phyloP scores from a whole-genome alignment of 2,113 vertebrate genomes.

The Neodon shergylaensis region DNA sequence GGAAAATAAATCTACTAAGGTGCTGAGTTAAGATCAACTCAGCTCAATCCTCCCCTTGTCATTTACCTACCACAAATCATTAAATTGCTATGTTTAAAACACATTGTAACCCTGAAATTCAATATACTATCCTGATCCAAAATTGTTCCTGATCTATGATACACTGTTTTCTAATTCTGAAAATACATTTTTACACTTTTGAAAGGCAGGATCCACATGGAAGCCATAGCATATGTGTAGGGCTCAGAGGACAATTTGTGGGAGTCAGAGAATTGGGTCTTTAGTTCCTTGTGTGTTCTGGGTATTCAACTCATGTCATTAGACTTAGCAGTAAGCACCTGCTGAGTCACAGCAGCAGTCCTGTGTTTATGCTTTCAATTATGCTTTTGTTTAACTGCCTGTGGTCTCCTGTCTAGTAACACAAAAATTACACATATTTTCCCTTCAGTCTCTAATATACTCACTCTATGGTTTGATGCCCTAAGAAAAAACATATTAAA shows the following conservation, averaged over 20 bases:
- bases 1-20: neutral
- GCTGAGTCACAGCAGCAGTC: neutral
- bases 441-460: neutral
- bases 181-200: neutral
- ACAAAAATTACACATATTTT: neutral
- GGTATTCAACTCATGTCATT: neutral
- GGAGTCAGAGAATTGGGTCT: neutral
- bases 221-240: neutral
- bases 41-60: neutral
- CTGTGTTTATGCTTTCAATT: neutral
- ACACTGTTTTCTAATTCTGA: neutral
- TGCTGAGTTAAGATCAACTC: neutral
- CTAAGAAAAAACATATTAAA: neutral
- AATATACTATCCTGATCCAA: neutral
- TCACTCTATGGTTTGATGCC: neutral
- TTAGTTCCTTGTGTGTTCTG: neutral
- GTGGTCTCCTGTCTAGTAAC: neutral
- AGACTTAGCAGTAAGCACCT: neutral
- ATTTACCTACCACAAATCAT: neutral
- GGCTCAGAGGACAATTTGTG: no score
- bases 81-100: neutral
- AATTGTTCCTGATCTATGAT: neutral
- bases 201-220: no score
- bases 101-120: slow-evolving; percentile 22
- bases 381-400: neutral